Evolutionary conservation across 2,113 vertebrate species (phyloP).

Genomic region (Argyrosomus japonicus): DNA sequence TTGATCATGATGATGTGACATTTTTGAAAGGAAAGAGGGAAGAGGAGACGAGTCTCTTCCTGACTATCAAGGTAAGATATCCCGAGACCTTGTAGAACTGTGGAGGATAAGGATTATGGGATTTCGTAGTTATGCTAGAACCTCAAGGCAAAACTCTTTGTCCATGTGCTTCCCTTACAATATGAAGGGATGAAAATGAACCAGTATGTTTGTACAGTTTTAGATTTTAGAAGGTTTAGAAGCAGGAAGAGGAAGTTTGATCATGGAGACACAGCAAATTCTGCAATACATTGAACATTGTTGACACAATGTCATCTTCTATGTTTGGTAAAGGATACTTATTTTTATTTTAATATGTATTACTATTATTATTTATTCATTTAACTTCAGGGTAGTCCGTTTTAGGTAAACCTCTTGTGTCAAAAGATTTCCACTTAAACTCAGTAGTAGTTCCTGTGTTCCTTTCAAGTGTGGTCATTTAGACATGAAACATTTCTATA

Average conservation of each 20-base stretch:
- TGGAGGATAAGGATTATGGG: background rate
- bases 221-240: background rate
- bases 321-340: background rate
- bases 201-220: background rate
- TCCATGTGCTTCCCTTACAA: background rate
- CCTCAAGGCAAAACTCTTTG: background rate
- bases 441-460: too few relatives aligned
- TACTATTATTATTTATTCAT: too few relatives aligned
- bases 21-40: constrained; percentile 17
- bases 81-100: background rate
- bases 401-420: too few relatives aligned
- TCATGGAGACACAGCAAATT: background rate
- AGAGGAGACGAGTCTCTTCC: background rate
- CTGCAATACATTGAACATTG: background rate
- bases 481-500: too few relatives aligned
- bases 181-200: background rate
- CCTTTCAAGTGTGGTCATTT: too few relatives aligned
- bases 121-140: constrained; percentile 15
- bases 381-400: too few relatives aligned
- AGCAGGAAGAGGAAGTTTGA: constrained; percentile 25
- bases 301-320: background rate
- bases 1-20: constrained; percentile 45
- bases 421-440: too few relatives aligned
- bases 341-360: background rate
- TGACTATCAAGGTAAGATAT: constrained; percentile 62